These are phyloP conservation scores for Clarias pachynema DNA, from an alignment of 2,797 vertebrate species.

Conservation along the genomic window DNA sequence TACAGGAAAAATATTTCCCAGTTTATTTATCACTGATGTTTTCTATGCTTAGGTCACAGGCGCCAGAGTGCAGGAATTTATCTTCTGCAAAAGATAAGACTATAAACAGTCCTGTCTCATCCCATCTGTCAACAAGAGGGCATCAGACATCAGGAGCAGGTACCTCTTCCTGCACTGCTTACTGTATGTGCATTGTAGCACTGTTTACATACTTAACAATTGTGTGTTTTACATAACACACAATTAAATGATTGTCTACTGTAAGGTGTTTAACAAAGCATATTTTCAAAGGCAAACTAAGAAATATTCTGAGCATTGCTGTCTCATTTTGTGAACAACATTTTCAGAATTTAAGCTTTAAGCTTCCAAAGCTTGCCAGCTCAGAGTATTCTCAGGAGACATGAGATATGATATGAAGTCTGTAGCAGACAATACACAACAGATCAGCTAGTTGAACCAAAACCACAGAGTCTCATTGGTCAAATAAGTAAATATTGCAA, in stretches of 20 bases:
- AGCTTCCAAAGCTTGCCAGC: background rate
- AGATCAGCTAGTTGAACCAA: background rate
- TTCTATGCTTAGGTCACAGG: background rate
- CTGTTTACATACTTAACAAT: background rate
- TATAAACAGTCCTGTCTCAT: background rate
- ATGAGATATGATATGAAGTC: background rate
- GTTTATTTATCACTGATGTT: background rate
- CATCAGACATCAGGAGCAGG: constrained; percentile 7
- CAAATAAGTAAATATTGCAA: background rate
- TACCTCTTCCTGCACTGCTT: background rate
- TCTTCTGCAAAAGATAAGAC: constrained; percentile 4
- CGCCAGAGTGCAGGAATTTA: background rate
- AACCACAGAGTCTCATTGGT: background rate
- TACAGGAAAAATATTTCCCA: background rate
- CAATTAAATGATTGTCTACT: background rate
- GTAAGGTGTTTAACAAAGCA: background rate
- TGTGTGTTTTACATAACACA: background rate
- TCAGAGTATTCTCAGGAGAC: background rate
- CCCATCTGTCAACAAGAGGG: constrained; percentile 10
- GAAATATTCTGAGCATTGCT: background rate
- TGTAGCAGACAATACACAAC: background rate
- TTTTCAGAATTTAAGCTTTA: background rate
- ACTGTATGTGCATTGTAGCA: background rate
- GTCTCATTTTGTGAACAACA: background rate
- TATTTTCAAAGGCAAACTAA: background rate